Evolutionary conservation across 2,797 vertebrate genomes (phyloP).

Genomic region (Pseudochirops corinnae): DNA sequence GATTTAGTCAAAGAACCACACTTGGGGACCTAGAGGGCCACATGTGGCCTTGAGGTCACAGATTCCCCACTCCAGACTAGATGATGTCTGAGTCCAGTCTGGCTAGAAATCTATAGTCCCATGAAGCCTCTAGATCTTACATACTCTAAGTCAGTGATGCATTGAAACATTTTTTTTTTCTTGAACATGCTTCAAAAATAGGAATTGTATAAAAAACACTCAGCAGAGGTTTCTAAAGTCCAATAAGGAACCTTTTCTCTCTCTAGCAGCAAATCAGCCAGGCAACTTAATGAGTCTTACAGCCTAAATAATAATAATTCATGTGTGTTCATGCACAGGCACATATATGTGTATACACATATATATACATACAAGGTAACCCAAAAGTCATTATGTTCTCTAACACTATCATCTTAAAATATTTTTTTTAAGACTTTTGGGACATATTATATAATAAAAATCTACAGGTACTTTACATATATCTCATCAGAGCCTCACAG

Average conservation of each 20-base stretch:
- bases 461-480: background rate
- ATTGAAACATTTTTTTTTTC: slow-evolving; percentile 46
- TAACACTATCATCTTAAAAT: background rate
- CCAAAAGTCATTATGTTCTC: background rate
- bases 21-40: no score
- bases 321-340: background rate
- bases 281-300: slow-evolving; percentile 18
- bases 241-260: background rate
- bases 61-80: background rate
- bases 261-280: slow-evolving; percentile 35
- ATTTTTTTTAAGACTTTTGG: background rate
- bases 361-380: background rate
- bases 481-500: background rate
- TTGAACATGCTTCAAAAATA: slow-evolving; percentile 12
- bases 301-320: background rate
- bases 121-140: slow-evolving; percentile 3
- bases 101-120: background rate
- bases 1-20: no score
- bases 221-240: slow-evolving; percentile 55
- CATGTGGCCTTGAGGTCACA: no score
- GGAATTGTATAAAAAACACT: slow-evolving; percentile 29
- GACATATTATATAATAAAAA: background rate
- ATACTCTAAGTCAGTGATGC: background rate
- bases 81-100: background rate
- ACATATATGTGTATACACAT: background rate